Conservation (phyloP, 1,140 invertebrate genomes). For the Aphis gossypii region DNA sequence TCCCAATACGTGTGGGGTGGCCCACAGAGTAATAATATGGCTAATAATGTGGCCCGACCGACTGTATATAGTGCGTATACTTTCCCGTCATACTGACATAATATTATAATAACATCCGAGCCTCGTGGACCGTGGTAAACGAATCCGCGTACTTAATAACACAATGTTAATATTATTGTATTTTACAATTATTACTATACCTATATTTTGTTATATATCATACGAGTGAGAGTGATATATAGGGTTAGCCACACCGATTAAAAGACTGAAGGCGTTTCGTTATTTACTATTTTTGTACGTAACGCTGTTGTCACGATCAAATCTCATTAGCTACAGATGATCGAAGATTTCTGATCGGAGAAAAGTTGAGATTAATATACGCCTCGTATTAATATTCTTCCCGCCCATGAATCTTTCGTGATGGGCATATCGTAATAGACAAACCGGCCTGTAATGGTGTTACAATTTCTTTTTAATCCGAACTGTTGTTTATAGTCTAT, state of each 20-base stretch:
- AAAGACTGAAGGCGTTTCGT: slow-evolving; percentile 12
- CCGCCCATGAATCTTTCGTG: background rate
- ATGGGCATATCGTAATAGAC: background rate
- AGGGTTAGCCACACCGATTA: background rate
- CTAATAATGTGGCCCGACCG: background rate
- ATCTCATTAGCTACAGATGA: slow-evolving; percentile 1
- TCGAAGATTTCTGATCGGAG: background rate
- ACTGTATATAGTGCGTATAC: background rate
- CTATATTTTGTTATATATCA: background rate
- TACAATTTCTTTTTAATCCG: background rate
- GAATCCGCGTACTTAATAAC: background rate
- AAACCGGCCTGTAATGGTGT: background rate
- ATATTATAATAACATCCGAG: background rate
- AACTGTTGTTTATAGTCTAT: background rate
- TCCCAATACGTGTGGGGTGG: background rate
- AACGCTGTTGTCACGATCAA: background rate
- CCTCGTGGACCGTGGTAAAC: background rate
- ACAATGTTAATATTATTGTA: background rate
- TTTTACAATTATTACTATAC: background rate
- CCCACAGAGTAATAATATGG: too few species aligned
- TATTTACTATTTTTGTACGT: background rate
- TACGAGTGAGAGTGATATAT: background rate
- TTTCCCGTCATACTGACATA: background rate
- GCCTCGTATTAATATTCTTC: background rate
- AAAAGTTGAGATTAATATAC: background rate